Evolutionary conservation across 2,797 vertebrate species (phyloP), one percentile per base, ranked within the genome.

Genomic region (Mycteria americana): DNA sequence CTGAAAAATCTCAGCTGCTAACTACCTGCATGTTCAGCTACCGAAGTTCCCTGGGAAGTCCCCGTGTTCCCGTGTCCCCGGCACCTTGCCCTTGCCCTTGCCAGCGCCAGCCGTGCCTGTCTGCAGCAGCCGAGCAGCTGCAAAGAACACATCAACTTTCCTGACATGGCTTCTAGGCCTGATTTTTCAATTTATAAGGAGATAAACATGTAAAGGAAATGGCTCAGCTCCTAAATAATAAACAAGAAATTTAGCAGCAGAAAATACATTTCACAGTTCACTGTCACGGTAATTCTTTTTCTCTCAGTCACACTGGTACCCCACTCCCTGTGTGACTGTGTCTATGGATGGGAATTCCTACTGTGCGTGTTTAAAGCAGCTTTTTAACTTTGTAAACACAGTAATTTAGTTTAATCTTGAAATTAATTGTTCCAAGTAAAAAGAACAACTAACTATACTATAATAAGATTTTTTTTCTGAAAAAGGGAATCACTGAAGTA

Each of bases 11-110:
- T 64, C 60, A 72, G 56, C 63, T 46, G 48, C 23, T 4, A 2
- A 13, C 43, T 56, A 16, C 43, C 60, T 27, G 64, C 60, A 53
- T 63, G 48, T 67, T 27, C 24, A 62, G 37, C 41, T 63, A 39
- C 65, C 4, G 0, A 37, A 39, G 22, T 4, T 3, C 13, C 67
- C 64, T 7, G 50, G 65, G 30, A 5, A n/a, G 30, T 7, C n/a
- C n/a, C n/a, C n/a, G 33, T 41, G 67, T 8, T n/a, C 31, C 54
- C 10, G 11, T 3, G 8, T 2, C 41, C 48, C 59, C 2, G 0
- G 50, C 68, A n/a, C 64, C 39, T 39, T 43, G 48, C 22, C 64
- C 39, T 39, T 43, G 48, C 22, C n/a, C 70, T n/a, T 31, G 13
- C 13, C 57, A 19, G 13, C 1, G 4, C 89, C 74, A 46, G 35